phyloP scores from a whole-genome alignment of 2,113 vertebrate species.

The Pygoscelis antarcticus region DNA sequence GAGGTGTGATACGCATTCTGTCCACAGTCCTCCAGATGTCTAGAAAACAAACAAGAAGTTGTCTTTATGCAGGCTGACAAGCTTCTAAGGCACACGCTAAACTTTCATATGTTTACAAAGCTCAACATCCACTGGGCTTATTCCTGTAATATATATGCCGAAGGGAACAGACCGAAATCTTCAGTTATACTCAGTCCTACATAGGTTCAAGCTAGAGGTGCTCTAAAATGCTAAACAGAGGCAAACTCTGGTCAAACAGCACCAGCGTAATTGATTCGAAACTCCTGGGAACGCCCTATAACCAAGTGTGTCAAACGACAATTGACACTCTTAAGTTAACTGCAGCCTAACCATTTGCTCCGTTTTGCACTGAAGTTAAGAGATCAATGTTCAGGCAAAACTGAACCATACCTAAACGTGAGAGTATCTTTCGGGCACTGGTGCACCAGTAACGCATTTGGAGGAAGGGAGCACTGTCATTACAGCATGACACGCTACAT shows the following conservation, averaged over 20 bases:
- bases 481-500: background rate
- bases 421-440: background rate
- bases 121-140: background rate
- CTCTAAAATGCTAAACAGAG: background rate
- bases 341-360: background rate
- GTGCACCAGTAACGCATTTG: background rate
- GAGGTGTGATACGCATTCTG: slow-evolving; percentile 92
- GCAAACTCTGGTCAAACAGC: background rate
- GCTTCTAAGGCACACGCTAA: background rate
- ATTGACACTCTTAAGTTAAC: background rate
- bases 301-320: background rate
- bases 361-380: rapidly evolving
- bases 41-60: slow-evolving; percentile 52
- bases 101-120: background rate
- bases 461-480: background rate
- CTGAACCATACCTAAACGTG: rapidly evolving
- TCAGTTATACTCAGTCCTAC: background rate
- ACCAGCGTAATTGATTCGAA: background rate
- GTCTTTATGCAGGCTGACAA: background rate
- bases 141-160: background rate
- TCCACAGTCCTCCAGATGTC: slow-evolving; percentile 94
- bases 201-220: background rate
- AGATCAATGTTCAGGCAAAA: background rate
- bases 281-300: background rate
- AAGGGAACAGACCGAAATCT: background rate